Base-by-base conservation (phyloP, 2,888 invertebrate genomes). In the Furcula furcula region DNA sequence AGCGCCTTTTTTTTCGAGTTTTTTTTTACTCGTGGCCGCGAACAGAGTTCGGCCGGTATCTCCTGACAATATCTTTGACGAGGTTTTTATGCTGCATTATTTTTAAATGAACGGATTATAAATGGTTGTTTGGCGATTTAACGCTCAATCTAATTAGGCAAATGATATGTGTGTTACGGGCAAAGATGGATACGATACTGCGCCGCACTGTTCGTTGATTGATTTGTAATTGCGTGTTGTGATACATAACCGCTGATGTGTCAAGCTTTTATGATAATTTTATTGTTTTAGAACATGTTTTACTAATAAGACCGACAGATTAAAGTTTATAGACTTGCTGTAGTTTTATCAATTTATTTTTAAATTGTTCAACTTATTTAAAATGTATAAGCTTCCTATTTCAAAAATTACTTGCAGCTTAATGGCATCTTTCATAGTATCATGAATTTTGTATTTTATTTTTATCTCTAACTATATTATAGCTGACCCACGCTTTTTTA, bases 111-210 rank as follows among this genome's bases (percentile, higher is more conserved):
- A 86, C 87, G 80, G 86, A 86, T 87, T 87, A 86, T 88, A 85
- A 84, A 87, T 85, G 86, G 79, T 77, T 80, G 86, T 86, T 86
- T 83, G 79, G 84, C 86, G 85, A 88, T 88, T 88, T 88, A 85
- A 86, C 88, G 88, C 88, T 85, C 88, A 86, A 87, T 87, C 84
- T 86, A 85, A 88, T 88, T 88, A 88, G 80, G 85, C 75, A 87
- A 87, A 87, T 85, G 86, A 87, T 88, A 88, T 88, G 87, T 86
- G 84, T 84, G 28, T 86, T 86, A 85, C 65, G 71, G 62, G 49
- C 64, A 53, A 65, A 71, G 69, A 76, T 75, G 54, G 69, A 76
- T 63, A 60, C 58, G 74, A 73, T 75, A 72, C 50, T 39, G 34
- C 41, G 10, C 36, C 60, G 65, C 49, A 61, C 72, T 80, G 76